These are phyloP conservation scores for Drosophila mauritiana DNA, from an alignment of 1,140 invertebrate genomes.

Conservation along the genomic window DNA sequence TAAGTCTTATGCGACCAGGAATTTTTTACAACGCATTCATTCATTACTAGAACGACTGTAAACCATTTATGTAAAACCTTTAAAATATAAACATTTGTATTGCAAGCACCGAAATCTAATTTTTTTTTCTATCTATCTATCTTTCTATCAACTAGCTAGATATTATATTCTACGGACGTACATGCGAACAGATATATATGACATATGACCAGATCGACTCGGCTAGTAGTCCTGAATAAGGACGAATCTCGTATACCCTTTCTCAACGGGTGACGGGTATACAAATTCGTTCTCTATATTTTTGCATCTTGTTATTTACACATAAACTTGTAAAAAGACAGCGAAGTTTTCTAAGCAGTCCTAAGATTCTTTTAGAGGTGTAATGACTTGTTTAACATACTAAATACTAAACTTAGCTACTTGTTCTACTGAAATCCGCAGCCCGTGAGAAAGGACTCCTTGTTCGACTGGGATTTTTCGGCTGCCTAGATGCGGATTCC, in stretches of 20 bases:
- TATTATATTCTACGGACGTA: too few species aligned
- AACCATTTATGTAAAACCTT: slow-evolving; percentile 30
- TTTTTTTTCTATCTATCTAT: too few species aligned
- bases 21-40: slow-evolving; percentile 14
- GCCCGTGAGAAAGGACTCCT: slow-evolving; percentile 18
- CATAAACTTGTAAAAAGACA: too few species aligned
- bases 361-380: background rate
- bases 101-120: slow-evolving; percentile 20
- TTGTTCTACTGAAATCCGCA: slow-evolving; percentile 27
- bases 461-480: background rate
- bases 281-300: too few species aligned
- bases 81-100: slow-evolving; percentile 43
- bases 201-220: too few species aligned
- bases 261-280: too few species aligned
- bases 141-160: too few species aligned
- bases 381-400: background rate
- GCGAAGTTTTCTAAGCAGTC: background rate
- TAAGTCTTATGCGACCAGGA: slow-evolving; percentile 1
- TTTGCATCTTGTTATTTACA: too few species aligned
- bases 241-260: too few species aligned
- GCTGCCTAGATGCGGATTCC: slow-evolving; percentile 28
- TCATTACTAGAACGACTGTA: slow-evolving; percentile 20
- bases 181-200: too few species aligned
- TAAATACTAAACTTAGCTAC: slow-evolving; percentile 9
- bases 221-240: too few species aligned